Base-by-base conservation (phyloP, 2,113 vertebrate species). In the Prolemur simus region DNA sequence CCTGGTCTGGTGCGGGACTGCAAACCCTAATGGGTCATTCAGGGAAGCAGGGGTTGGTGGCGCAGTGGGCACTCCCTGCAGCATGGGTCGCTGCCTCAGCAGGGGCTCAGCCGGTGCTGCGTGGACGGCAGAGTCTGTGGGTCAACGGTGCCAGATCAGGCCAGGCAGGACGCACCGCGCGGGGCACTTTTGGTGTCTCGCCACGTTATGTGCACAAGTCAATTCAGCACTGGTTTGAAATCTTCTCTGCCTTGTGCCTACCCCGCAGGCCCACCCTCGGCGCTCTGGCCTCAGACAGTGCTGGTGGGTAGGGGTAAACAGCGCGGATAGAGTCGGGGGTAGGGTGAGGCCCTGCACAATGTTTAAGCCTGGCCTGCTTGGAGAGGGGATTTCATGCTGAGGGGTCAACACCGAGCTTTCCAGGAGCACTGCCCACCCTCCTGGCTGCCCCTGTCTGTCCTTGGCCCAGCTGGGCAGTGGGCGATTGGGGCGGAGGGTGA, bases 401-500 rank as follows among this genome's bases (percentile, higher is more conserved):
- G 85, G 66, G 64, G 49, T 42, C 69, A 76, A 8, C 25, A 21
- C 27, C 0, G 1, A 82, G 68, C 60, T 37, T 78, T 87, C 69
- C 68, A 45, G 7, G 2, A 73, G 82, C 71, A 21, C 73, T 60
- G n/a, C 86, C 85, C 29, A 8, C 29, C 76, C 15, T 8, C 45
- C 84, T 27, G 49, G 76, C 93, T 32, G 34, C 77, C 66, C 4
- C 39, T 2, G 77, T 63, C 85, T 69, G 77, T 95, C 73, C 78
- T 89, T 10, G 13, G 82, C 78, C 89, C 89, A 93, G 87, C 89
- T 92, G 89, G 77, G 74, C 2, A 3, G 95, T 94, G 97, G 93
- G 96, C 34, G 78, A 78, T 14, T 83, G 49, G 73, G 78, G 80
- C 49, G 63, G 93, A 93, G 74, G 88, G 83, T 66, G 89, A 96